Conservation (phyloP, 2,113 vertebrate genomes). For the Lepus americanus region DNA sequence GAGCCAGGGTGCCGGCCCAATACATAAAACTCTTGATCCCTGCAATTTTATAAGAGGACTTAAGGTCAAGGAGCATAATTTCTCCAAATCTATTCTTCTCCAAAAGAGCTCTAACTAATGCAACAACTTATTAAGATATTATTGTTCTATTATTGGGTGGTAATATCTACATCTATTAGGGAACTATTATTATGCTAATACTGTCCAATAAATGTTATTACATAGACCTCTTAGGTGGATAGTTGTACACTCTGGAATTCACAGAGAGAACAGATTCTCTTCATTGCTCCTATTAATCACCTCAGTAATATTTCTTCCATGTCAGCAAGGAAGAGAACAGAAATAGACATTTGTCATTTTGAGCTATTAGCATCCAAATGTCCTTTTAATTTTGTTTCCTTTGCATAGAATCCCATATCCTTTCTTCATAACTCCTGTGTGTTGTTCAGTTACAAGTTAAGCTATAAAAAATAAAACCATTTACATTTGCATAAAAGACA, state of each 20-base stretch:
- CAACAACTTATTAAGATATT: background rate
- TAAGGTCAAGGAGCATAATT: background rate
- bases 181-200: no score
- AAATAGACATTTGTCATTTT: constrained; percentile 7
- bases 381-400: background rate
- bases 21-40: background rate
- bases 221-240: background rate
- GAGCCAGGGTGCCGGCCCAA: no score
- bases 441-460: background rate
- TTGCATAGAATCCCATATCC: background rate
- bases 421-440: background rate
- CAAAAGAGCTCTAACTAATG: constrained; percentile 22
- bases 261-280: background rate
- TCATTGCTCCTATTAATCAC: background rate
- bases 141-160: constrained; percentile 5
- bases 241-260: background rate
- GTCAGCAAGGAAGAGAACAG: background rate
- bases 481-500: constrained; percentile 6
- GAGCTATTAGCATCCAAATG: background rate
- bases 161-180: background rate
- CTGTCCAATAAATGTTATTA: background rate
- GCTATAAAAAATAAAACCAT: constrained; percentile 20
- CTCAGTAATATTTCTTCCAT: background rate
- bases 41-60: background rate
- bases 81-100: background rate